Percentiles rank a stretch among this genome's conserved stretches.
These are phyloP conservation scores for Serrognathus titanus DNA, from an alignment of 2,888 invertebrate genomes.

Conservation along the genomic window DNA sequence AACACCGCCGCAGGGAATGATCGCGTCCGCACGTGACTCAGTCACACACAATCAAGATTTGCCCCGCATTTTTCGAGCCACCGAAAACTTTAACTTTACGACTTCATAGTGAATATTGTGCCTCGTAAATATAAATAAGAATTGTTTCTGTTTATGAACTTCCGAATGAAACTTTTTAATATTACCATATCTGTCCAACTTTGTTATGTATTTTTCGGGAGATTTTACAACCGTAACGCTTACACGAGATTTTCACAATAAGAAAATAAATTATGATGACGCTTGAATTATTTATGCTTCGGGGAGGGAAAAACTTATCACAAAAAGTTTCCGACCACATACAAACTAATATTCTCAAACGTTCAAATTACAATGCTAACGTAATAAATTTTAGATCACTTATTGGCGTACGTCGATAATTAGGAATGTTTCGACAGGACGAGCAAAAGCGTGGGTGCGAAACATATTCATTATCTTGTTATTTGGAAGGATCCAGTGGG, in stretches of 20 bases:
- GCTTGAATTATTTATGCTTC: no score
- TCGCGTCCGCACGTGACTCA: constrained; percentile 27
- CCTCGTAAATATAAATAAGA: constrained; percentile 20
- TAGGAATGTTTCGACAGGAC: constrained; percentile 1
- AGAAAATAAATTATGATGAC: no score
- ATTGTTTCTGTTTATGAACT: constrained; percentile 3
- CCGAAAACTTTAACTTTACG: constrained; percentile 27
- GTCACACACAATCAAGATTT: constrained; percentile 27
- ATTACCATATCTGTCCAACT: no score
- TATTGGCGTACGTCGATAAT: no score
- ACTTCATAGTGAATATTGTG: constrained; percentile 23
- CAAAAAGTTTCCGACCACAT: no score
- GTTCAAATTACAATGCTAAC: no score
- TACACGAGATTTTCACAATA: no score
- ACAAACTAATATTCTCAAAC: no score
- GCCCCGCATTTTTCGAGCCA: constrained; percentile 21
- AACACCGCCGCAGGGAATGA: constrained; percentile 28
- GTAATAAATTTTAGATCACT: no score
- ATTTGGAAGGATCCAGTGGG: constrained; percentile 30
- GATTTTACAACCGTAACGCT: no score
- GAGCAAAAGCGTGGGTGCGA: constrained; percentile 25
- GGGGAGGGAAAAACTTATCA: no score
- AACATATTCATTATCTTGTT: constrained; percentile 32
- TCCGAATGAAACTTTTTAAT: neutral
- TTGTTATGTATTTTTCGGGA: no score